Evolutionary conservation across 2,888 invertebrate species (phyloP).

Genomic region (Blomia tropicalis): DNA sequence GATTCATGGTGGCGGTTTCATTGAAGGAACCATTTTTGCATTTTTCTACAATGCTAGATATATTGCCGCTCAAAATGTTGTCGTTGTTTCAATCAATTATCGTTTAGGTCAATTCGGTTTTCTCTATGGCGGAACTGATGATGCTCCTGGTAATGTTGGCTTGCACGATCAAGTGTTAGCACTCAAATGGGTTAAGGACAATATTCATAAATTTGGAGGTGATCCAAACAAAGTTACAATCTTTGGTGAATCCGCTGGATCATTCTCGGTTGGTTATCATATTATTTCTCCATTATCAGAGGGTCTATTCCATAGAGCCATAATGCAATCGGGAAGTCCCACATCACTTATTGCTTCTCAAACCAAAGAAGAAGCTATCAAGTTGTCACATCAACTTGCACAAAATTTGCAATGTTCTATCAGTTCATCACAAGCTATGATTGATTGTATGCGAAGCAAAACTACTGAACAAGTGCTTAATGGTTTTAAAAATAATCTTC

Average conservation of each 20-base stretch:
- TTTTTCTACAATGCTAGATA: conserved; percentile 27
- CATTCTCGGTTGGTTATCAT: conserved; percentile 26
- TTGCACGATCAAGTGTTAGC: conserved; percentile 40
- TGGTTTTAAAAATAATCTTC: not conserved
- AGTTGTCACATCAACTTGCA: not conserved
- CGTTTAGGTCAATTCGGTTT: conserved; percentile 38
- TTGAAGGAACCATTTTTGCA: conserved; percentile 30
- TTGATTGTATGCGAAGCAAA: conserved; percentile 14
- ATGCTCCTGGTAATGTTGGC: conserved; percentile 39
- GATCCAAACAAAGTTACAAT: conserved; percentile 36
- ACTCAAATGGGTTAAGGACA: conserved; percentile 31
- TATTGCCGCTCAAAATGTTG: conserved; percentile 34
- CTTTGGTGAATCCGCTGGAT: conserved; percentile 40
- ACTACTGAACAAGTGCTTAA: not conserved
- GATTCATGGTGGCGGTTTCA: conserved; percentile 35
- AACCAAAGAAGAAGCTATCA: not conserved
- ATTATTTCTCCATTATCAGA: conserved; percentile 16
- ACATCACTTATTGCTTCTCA: not conserved
- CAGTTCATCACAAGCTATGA: not conserved
- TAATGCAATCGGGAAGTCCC: conserved; percentile 16
- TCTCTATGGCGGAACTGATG: conserved; percentile 23
- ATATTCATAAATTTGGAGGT: conserved; percentile 34
- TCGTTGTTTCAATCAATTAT: conserved; percentile 40
- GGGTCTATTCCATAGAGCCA: conserved; percentile 18
- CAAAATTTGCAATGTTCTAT: not conserved